Evolutionary conservation across 2,888 invertebrate species (phyloP).

Genomic region (Pristionchus entomophagus): DNA sequence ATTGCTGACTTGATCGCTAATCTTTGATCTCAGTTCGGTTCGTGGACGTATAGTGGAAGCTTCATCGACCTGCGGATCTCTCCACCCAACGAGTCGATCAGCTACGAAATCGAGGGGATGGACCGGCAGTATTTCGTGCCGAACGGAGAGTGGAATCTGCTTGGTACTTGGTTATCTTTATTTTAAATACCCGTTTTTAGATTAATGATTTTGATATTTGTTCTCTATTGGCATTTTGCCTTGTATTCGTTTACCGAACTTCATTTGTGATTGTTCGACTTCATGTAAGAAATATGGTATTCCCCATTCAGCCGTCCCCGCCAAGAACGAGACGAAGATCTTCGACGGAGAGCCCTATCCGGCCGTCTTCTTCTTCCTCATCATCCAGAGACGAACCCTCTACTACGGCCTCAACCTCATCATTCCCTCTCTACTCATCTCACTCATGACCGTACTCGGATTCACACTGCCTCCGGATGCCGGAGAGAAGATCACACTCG

Average conservation of each 20-base stretch:
- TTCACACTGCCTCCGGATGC: slow-evolving; percentile 98
- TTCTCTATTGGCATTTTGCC: no score
- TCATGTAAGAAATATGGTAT: no score
- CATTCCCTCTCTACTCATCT: slow-evolving; percentile 97
- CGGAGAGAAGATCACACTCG: slow-evolving; percentile 97
- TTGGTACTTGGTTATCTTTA: no score
- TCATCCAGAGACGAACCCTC: slow-evolving; percentile 94
- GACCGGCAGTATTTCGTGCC: slow-evolving; percentile 89
- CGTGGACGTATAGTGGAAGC: slow-evolving; percentile 95
- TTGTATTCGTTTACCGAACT: no score
- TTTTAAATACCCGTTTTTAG: no score
- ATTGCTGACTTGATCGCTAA: not conserved
- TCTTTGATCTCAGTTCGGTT: slow-evolving; percentile 84
- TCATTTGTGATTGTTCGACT: no score
- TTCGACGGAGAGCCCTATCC: slow-evolving; percentile 88
- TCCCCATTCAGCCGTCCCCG: slow-evolving; percentile 64
- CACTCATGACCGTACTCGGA: slow-evolving; percentile 97
- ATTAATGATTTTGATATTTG: not conserved
- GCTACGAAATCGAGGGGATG: slow-evolving; percentile 63
- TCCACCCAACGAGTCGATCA: slow-evolving; percentile 59
- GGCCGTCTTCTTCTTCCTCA: slow-evolving; percentile 95
- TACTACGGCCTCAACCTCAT: slow-evolving; percentile 99
- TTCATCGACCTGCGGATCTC: slow-evolving; percentile 85
- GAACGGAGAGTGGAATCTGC: slow-evolving; percentile 98
- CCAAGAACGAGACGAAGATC: slow-evolving; percentile 81